These are phyloP conservation scores for Pionites leucogaster DNA, from an alignment of 2,113 vertebrate genomes.

Conservation along the genomic window DNA sequence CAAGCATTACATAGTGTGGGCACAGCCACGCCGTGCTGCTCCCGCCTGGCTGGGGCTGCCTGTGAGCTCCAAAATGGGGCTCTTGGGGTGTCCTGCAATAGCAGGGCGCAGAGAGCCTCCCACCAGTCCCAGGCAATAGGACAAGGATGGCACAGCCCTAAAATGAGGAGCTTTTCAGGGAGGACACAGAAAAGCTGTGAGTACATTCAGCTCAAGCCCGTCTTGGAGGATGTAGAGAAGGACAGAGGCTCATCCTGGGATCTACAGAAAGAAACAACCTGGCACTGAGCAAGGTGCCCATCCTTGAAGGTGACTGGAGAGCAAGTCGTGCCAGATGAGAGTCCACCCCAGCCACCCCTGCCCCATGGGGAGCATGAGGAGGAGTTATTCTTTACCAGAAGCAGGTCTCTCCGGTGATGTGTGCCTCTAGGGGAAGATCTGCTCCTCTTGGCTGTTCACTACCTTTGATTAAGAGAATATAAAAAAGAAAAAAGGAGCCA, in stretches of 20 bases:
- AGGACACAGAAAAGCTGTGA: neutral
- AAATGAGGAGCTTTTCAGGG: neutral
- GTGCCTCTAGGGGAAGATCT: neutral
- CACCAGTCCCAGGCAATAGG: rapidly evolving
- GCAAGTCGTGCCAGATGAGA: rapidly evolving
- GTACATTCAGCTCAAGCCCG: neutral
- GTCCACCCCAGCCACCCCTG: neutral
- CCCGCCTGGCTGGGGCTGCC: neutral
- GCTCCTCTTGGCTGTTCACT: neutral
- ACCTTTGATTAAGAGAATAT: neutral
- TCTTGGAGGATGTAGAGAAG: neutral
- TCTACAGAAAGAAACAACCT: neutral
- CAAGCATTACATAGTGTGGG: neutral
- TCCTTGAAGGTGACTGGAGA: neutral
- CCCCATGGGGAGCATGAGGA: rapidly evolving
- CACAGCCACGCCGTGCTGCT: neutral
- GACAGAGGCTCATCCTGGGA: neutral
- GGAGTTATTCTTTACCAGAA: neutral
- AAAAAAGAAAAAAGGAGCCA: neutral
- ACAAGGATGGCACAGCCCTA: neutral
- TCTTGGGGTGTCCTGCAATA: neutral
- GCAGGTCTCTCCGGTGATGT: neutral
- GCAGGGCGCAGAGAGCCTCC: neutral
- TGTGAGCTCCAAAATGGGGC: neutral
- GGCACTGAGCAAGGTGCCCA: neutral